Evolutionary conservation across 2,113 vertebrate genomes (phyloP).

Genomic region (Microtus montanus): DNA sequence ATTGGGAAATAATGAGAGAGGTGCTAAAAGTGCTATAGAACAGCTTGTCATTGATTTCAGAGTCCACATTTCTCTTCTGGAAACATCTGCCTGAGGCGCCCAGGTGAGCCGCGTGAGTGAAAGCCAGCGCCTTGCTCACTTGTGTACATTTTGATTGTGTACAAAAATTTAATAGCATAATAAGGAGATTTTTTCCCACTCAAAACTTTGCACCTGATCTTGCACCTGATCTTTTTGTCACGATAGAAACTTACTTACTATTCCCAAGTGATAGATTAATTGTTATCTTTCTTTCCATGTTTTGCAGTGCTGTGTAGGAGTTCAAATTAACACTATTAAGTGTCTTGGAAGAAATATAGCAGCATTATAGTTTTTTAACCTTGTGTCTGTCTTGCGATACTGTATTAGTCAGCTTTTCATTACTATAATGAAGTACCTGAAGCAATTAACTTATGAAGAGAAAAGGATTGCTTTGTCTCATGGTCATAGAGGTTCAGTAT

Average conservation of each 20-base stretch:
- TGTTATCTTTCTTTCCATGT: neutral
- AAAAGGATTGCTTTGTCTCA: neutral
- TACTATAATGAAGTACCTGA: neutral
- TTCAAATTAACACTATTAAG: conserved; percentile 15
- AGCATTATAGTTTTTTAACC: neutral
- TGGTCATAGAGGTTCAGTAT: neutral
- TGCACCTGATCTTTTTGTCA: neutral
- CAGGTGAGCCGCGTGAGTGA: conserved; percentile 17
- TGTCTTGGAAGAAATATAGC: conserved; percentile 42
- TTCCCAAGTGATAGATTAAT: neutral
- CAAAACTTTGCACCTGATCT: neutral
- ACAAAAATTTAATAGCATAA: conserved; percentile 18
- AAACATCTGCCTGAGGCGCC: neutral
- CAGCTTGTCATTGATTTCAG: conserved; percentile 50
- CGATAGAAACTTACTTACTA: neutral
- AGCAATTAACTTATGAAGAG: neutral
- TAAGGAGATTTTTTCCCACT: neutral
- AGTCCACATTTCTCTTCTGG: conserved; percentile 16
- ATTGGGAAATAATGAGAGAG: conserved; percentile 2
- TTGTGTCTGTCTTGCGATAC: neutral
- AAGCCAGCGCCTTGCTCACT: neutral
- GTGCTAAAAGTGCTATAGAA: neutral
- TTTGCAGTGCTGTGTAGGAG: neutral
- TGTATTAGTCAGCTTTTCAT: neutral
- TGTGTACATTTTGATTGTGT: conserved; percentile 18